Conservation (phyloP, 1,140 invertebrate species). For the Lordiphosa stackelbergi region DNA sequence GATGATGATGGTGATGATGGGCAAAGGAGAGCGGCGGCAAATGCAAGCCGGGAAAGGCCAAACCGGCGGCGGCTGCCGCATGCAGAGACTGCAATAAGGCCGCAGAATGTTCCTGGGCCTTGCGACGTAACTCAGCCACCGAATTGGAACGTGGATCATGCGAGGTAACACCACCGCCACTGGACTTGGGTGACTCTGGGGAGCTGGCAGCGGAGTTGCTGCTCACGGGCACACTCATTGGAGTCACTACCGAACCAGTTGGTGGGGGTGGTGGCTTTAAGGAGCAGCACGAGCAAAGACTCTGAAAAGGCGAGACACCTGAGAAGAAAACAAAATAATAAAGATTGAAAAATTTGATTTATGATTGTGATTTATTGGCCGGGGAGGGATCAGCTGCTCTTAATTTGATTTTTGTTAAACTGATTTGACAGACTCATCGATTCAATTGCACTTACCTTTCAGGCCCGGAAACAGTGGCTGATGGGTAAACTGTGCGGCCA, state of each 20-base stretch:
- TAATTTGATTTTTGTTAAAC: slow-evolving; percentile 40
- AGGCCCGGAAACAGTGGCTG: slow-evolving; percentile 87
- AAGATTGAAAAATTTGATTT: slow-evolving; percentile 16
- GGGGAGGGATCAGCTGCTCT: slow-evolving; percentile 26
- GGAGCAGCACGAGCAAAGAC: slow-evolving; percentile 87
- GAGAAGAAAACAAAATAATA: background rate
- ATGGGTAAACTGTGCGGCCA: slow-evolving; percentile 87
- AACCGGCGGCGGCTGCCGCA: slow-evolving; percentile 78
- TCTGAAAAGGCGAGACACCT: slow-evolving; percentile 81
- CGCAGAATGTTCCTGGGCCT: slow-evolving; percentile 94
- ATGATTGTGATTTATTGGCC: slow-evolving; percentile 32
- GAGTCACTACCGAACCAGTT: slow-evolving; percentile 53
- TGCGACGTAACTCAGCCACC: slow-evolving; percentile 90
- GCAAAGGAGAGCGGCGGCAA: slow-evolving; percentile 78
- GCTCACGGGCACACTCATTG: slow-evolving; percentile 67
- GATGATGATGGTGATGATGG: slow-evolving; percentile 49
- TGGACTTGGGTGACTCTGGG: slow-evolving; percentile 73
- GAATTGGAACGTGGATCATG: slow-evolving; percentile 85
- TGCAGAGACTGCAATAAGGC: slow-evolving; percentile 87
- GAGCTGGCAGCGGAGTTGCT: slow-evolving; percentile 68
- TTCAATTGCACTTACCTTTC: slow-evolving; percentile 81
- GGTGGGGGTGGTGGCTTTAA: slow-evolving; percentile 80
- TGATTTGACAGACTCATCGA: slow-evolving; percentile 43
- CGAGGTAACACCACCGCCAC: slow-evolving; percentile 14
- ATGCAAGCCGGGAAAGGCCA: slow-evolving; percentile 78